Percentiles rank a stretch among this genome's conserved stretches.
phyloP scores from a whole-genome alignment of 2,113 vertebrate species.

The Tiliqua scincoides region DNA sequence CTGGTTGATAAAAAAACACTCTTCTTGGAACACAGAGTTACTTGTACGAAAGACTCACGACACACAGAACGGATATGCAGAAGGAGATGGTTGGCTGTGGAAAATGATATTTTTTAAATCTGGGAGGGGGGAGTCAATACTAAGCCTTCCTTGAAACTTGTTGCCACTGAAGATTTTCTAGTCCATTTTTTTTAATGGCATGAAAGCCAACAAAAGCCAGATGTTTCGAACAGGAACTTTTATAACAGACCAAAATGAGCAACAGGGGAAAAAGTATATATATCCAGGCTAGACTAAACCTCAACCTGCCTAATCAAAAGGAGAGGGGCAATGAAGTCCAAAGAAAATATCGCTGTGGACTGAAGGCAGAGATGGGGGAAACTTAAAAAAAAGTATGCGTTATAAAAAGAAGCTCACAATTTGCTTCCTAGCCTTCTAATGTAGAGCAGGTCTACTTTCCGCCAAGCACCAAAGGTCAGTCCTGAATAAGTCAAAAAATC shows the following conservation, averaged over 20 bases:
- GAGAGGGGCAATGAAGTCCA: slow-evolving; percentile 35
- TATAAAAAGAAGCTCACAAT: slow-evolving; percentile 9
- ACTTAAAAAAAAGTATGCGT: not conserved
- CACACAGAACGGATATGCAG: slow-evolving; percentile 50
- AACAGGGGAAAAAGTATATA: not conserved
- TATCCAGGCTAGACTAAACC: slow-evolving; percentile 56
- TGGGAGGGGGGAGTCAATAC: slow-evolving; percentile 35
- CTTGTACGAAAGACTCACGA: slow-evolving; percentile 47
- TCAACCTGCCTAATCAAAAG: slow-evolving; percentile 42
- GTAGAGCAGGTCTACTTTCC: slow-evolving; percentile 7
- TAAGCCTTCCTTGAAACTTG: slow-evolving; percentile 44
- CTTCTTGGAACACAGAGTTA: slow-evolving; percentile 49
- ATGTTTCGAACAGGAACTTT: slow-evolving; percentile 46
- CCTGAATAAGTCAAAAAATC: slow-evolving; percentile 65
- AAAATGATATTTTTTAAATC: slow-evolving; percentile 3
- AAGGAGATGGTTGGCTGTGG: slow-evolving; percentile 45
- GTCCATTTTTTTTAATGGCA: slow-evolving; percentile 27
- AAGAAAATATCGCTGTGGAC: slow-evolving; percentile 16
- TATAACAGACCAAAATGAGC: slow-evolving; percentile 4
- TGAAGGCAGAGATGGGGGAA: not conserved
- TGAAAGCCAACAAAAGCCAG: slow-evolving; percentile 56
- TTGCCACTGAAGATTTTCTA: slow-evolving; percentile 34
- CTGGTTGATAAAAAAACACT: slow-evolving; percentile 53
- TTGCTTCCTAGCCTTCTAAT: slow-evolving; percentile 35
- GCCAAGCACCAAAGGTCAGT: slow-evolving; percentile 36